phyloP scores from a whole-genome alignment of 2,797 vertebrate genomes.

The Muscicapa striata region DNA sequence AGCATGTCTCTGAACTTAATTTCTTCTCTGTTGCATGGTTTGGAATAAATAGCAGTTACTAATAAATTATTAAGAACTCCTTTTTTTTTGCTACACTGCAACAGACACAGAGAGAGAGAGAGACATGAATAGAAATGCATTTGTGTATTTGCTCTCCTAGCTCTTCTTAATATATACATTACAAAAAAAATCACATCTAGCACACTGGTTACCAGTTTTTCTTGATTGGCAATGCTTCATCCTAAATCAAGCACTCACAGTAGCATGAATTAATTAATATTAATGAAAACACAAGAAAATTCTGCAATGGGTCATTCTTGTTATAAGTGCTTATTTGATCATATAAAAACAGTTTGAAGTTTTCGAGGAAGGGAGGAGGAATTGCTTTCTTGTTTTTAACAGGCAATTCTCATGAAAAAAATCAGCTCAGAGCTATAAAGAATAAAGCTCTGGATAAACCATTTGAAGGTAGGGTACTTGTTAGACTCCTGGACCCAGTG shows the following conservation, averaged over 20 bases:
- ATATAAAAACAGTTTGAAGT: neutral
- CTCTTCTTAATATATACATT: neutral
- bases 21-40: conserved; percentile 54
- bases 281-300: neutral
- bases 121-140: neutral
- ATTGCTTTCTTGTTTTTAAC: neutral
- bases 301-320: neutral
- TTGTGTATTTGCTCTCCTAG: neutral
- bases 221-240: neutral
- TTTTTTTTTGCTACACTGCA: conserved; percentile 38
- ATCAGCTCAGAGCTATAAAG: neutral
- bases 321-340: neutral
- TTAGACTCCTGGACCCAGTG: neutral
- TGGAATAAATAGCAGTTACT: conserved; percentile 63
- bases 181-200: neutral
- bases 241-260: neutral
- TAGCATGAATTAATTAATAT: neutral
- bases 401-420: neutral
- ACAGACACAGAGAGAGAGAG: neutral
- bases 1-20: conserved; percentile 74
- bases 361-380: neutral
- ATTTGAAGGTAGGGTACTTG: neutral
- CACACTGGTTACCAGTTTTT: neutral
- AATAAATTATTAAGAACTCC: conserved; percentile 57
- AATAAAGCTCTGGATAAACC: neutral